Percentiles rank a stretch among this genome's conserved stretches.
Conservation (phyloP, 2,113 vertebrate genomes). For the Coptodon rendalli region DNA sequence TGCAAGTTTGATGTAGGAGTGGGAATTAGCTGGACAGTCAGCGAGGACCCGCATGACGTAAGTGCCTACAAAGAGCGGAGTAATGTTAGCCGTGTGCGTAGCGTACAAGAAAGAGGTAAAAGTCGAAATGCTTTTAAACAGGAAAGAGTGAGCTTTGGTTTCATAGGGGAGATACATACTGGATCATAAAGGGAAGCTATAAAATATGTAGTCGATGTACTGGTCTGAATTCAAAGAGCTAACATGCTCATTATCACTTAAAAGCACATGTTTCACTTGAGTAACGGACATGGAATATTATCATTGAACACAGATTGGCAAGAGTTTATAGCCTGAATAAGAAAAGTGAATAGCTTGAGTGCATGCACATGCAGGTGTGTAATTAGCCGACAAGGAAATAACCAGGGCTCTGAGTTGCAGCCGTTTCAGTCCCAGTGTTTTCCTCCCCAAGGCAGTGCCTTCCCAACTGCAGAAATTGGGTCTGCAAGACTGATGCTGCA, state of each 20-base stretch:
- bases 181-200: background rate
- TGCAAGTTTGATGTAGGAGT: slow-evolving; percentile 15
- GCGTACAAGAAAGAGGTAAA: background rate
- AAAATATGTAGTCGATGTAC: slow-evolving; percentile 8
- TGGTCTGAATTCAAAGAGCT: background rate
- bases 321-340: slow-evolving; percentile 15
- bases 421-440: slow-evolving; percentile 12
- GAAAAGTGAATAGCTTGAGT: background rate
- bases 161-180: background rate
- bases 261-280: slow-evolving; percentile 37
- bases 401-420: slow-evolving; percentile 1
- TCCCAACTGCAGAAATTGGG: slow-evolving; percentile 61
- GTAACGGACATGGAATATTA: slow-evolving; percentile 8
- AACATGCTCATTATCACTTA: slow-evolving; percentile 35
- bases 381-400: slow-evolving; percentile 45
- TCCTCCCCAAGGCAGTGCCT: slow-evolving; percentile 38
- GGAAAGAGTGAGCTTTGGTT: slow-evolving; percentile 19
- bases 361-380: slow-evolving; percentile 11
- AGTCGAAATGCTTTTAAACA: slow-evolving; percentile 2
- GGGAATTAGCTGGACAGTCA: slow-evolving; percentile 19
- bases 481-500: slow-evolving; percentile 68
- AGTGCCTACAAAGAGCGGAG: background rate
- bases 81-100: background rate
- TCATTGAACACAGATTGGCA: slow-evolving; percentile 15
- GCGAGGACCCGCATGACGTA: background rate